phyloP scores from a whole-genome alignment of 2,113 vertebrate genomes.

The Mesocricetus auratus region DNA sequence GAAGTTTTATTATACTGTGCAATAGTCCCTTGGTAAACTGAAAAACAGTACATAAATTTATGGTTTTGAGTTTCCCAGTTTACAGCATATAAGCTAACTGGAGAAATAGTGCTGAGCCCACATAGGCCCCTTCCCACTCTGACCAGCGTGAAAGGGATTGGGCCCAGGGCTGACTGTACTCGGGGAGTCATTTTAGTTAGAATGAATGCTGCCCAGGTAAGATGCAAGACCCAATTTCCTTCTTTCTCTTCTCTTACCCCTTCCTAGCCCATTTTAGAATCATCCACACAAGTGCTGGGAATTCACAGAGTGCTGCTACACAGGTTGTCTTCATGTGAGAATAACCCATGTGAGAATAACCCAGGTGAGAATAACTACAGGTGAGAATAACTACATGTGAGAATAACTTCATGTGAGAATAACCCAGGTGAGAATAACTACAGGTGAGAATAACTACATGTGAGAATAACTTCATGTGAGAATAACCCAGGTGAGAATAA shows the following conservation, averaged over 20 bases:
- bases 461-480: no score
- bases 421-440: no score
- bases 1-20: constrained; percentile 22
- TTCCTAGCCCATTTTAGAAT: neutral
- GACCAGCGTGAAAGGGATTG: no score
- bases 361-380: no score
- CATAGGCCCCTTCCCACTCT: no score
- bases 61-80: neutral
- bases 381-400: no score
- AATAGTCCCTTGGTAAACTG: neutral
- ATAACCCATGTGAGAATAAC: no score
- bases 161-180: accelerated
- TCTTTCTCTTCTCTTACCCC: neutral
- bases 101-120: neutral
- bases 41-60: neutral
- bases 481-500: no score
- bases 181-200: neutral
- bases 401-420: no score
- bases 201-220: neutral
- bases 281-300: neutral
- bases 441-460: no score
- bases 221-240: neutral
- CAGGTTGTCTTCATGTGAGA: neutral
- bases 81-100: neutral
- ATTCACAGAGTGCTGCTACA: neutral